A percentile compares a stretch with the other conserved stretches of the same genome.
Conservation (phyloP, 2,888 invertebrate species). For the Neuroscelio doddi region DNA sequence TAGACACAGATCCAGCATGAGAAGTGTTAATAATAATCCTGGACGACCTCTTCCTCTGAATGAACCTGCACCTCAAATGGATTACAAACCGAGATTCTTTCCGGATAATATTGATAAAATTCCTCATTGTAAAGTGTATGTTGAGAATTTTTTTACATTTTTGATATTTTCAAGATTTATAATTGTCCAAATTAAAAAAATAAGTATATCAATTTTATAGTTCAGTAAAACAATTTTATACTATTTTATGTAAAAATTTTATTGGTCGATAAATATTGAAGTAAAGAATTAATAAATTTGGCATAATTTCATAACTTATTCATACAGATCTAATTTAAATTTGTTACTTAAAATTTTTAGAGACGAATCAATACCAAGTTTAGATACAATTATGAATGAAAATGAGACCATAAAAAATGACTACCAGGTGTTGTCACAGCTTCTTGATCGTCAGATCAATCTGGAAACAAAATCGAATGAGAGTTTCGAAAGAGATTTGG, state of each 20-base stretch:
- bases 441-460: conserved; percentile 81
- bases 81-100: conserved; percentile 83
- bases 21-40: conserved; percentile 77
- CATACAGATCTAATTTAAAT: too few relatives aligned
- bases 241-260: too few relatives aligned
- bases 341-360: too few relatives aligned
- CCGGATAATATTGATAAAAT: conserved; percentile 87
- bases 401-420: conserved; percentile 73
- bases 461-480: conserved; percentile 70
- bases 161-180: conserved; percentile 17
- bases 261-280: too few relatives aligned
- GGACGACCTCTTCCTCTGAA: conserved; percentile 85
- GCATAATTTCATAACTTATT: too few relatives aligned
- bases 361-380: conserved; percentile 90
- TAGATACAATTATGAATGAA: conserved; percentile 83
- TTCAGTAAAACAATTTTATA: too few relatives aligned
- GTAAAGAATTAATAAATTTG: too few relatives aligned
- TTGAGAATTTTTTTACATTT: conserved; percentile 45
- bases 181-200: too few relatives aligned
- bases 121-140: conserved; percentile 86
- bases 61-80: conserved; percentile 79
- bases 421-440: conserved; percentile 80
- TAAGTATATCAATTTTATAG: too few relatives aligned
- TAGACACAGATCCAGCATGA: conserved; percentile 83
- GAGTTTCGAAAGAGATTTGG: conserved; percentile 63